These are phyloP conservation scores for Eupristina koningsbergeri DNA, from an alignment of 1,140 invertebrate species.

Conservation along the genomic window DNA sequence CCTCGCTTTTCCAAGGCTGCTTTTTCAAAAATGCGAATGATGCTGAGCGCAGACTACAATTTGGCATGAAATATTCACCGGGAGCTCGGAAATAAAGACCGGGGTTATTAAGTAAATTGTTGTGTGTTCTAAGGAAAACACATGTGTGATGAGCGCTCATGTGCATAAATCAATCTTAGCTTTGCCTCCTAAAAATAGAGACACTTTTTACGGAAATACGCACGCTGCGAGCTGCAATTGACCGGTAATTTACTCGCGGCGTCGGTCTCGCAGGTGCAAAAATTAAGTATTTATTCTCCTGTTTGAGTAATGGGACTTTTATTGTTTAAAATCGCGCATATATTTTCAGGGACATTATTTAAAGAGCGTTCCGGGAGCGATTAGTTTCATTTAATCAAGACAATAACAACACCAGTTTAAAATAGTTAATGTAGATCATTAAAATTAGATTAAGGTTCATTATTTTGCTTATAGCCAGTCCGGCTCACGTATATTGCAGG, in stretches of 20 bases:
- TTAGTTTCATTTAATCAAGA: constrained; percentile 24
- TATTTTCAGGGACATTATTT: background rate
- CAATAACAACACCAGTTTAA: background rate
- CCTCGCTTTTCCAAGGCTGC: no score
- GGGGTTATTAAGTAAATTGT: background rate
- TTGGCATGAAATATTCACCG: background rate
- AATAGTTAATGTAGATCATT: constrained; percentile 26
- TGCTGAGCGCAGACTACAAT: background rate
- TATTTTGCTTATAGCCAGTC: constrained; percentile 23
- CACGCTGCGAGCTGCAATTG: background rate
- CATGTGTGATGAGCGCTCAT: background rate
- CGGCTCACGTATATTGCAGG: no score
- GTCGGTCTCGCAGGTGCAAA: background rate
- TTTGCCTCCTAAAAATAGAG: background rate
- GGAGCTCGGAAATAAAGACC: background rate
- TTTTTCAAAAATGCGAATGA: background rate
- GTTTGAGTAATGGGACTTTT: background rate
- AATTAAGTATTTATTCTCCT: background rate
- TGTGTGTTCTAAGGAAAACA: background rate
- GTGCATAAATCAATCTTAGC: background rate
- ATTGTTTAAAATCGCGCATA: background rate
- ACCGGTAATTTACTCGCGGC: background rate
- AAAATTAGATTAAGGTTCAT: constrained; percentile 33
- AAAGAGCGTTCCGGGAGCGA: background rate
- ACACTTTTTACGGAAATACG: background rate